Conservation (phyloP, 2,113 vertebrate species). For the Dryoscopus gambensis region DNA sequence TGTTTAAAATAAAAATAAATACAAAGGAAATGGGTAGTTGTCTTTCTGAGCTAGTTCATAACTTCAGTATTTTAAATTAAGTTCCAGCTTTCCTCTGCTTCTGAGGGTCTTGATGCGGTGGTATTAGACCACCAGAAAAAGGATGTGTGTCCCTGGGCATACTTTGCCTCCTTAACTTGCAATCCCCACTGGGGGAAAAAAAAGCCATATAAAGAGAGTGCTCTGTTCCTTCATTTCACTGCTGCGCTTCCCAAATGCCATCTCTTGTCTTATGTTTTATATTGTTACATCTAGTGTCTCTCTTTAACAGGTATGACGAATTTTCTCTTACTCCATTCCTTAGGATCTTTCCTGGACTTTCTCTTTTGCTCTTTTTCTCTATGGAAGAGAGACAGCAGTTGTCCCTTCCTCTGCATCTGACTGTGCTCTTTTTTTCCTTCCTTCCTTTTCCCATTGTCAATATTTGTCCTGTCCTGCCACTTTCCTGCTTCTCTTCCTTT, state of each 20-base stretch:
- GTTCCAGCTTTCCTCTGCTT: background rate
- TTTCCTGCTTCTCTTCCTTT: background rate
- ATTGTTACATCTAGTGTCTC: background rate
- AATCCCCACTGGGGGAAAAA: fast-evolving
- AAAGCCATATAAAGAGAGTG: background rate
- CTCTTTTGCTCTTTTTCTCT: background rate
- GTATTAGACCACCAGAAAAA: background rate
- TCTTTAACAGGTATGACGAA: background rate
- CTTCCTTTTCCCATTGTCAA: conserved; percentile 16
- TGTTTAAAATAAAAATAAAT: background rate
- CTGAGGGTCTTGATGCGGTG: background rate
- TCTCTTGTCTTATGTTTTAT: background rate
- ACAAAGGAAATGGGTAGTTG: background rate
- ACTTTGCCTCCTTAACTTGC: background rate
- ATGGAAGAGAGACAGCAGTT: background rate
- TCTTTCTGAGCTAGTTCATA: background rate
- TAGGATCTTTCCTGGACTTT: background rate
- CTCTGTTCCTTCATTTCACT: background rate
- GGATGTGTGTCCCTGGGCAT: fast-evolving
- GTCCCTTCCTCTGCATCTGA: background rate
- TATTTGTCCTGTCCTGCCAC: background rate
- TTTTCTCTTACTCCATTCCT: background rate
- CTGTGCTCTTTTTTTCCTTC: background rate
- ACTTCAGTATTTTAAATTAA: background rate
- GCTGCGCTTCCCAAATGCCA: background rate